These are phyloP conservation scores for Melopsittacus undulatus DNA, from an alignment of 2,797 vertebrate genomes.

Conservation along the genomic window DNA sequence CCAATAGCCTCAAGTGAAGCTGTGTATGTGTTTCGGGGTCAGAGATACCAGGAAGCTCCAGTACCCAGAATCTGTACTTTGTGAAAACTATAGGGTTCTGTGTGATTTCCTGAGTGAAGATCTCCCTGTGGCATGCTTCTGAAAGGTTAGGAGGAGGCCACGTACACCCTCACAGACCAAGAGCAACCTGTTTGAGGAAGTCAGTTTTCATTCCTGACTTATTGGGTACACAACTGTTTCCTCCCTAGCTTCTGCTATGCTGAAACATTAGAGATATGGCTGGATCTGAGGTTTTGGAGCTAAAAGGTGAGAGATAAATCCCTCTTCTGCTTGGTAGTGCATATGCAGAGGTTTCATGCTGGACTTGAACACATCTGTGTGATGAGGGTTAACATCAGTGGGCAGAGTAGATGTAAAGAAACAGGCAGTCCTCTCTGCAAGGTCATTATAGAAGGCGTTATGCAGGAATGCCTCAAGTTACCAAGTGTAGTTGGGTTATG, in stretches of 20 bases:
- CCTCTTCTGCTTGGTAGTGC: background rate
- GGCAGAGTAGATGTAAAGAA: background rate
- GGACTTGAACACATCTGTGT: background rate
- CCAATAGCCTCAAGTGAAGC: background rate
- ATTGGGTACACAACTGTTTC: fast-evolving
- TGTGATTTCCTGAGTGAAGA: background rate
- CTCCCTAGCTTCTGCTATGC: background rate
- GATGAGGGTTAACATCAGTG: background rate
- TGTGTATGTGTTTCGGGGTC: background rate
- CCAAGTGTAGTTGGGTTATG: background rate
- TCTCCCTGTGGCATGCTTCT: background rate
- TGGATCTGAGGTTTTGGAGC: background rate
- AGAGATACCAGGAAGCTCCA: background rate
- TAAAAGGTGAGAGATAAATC: background rate
- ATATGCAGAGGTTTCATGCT: background rate
- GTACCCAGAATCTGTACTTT: background rate
- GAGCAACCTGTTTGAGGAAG: background rate
- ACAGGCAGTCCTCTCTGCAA: background rate
- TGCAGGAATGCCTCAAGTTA: background rate
- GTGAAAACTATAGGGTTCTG: background rate
- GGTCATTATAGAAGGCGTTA: background rate
- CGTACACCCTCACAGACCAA: background rate
- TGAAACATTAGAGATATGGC: background rate
- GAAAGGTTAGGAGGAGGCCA: background rate
- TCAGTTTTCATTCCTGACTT: background rate